phyloP scores from a whole-genome alignment of 1,140 invertebrate species.

The Drosophila oshimai region DNA sequence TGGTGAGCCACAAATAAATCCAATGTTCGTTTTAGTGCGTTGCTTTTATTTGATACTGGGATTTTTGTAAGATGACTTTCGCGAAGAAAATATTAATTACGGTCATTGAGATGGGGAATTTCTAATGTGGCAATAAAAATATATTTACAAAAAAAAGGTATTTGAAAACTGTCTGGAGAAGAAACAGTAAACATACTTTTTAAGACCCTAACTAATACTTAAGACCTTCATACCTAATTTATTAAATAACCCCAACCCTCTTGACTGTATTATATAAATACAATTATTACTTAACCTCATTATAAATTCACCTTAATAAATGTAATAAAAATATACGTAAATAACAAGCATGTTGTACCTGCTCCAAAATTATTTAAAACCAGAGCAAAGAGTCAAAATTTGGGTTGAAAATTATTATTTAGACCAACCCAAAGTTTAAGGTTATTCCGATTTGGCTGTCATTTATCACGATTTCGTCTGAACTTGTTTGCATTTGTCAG shows the following conservation, averaged over 20 bases:
- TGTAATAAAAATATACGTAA: too few species aligned
- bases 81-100: not conserved
- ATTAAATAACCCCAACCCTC: too few species aligned
- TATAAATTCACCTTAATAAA: not conserved
- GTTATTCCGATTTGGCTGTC: conserved; percentile 54
- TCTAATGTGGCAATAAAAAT: not conserved
- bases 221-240: too few species aligned
- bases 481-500: conserved; percentile 45
- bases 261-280: not conserved
- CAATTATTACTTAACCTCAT: not conserved
- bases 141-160: too few species aligned
- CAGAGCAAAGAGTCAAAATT: conserved; percentile 41
- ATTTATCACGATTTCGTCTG: conserved; percentile 56
- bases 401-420: conserved; percentile 34
- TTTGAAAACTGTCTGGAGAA: too few species aligned
- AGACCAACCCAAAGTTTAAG: conserved; percentile 59
- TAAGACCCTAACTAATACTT: too few species aligned
- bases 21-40: conserved; percentile 36
- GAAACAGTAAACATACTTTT: too few species aligned
- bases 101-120: not conserved
- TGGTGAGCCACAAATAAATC: conserved; percentile 34
- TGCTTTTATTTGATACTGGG: conserved; percentile 18
- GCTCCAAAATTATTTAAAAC: conserved; percentile 4
- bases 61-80: conserved; percentile 21
- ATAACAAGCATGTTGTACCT: too few species aligned